A percentile compares a stretch with the other conserved stretches of the same genome.
Evolutionary conservation across 2,113 vertebrate species (phyloP).

Genomic region (Syrmaticus mikado): DNA sequence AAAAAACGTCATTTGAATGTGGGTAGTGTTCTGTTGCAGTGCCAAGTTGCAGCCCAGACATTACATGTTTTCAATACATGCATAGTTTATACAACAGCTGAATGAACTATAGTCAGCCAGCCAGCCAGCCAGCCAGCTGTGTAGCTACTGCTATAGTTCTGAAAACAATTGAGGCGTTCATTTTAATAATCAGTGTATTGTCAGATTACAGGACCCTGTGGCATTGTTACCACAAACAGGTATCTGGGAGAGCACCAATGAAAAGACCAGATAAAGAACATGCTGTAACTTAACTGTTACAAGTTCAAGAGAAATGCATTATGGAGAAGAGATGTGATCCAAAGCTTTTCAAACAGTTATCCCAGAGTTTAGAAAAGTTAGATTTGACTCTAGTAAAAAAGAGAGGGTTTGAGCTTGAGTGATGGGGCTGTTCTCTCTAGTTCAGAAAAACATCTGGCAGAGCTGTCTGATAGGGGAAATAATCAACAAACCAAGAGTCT

Average conservation of each 20-base stretch:
- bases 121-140: background rate
- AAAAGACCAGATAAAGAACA: background rate
- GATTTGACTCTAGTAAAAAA: background rate
- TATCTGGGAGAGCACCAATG: background rate
- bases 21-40: background rate
- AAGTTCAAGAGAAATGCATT: background rate
- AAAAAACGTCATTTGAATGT: background rate
- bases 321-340: background rate
- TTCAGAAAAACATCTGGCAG: background rate
- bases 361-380: background rate
- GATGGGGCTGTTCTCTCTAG: fast-evolving
- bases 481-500: background rate
- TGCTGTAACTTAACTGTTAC: fast-evolving
- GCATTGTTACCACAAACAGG: background rate
- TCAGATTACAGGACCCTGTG: background rate
- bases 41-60: background rate
- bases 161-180: background rate
- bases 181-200: background rate
- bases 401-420: background rate
- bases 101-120: background rate
- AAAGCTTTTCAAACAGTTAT: background rate
- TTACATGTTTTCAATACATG: background rate
- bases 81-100: background rate
- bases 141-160: background rate
- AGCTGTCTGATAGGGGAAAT: background rate